Evolutionary conservation across 1,140 invertebrate species (phyloP).

Genomic region (Euura saliciscinereae): DNA sequence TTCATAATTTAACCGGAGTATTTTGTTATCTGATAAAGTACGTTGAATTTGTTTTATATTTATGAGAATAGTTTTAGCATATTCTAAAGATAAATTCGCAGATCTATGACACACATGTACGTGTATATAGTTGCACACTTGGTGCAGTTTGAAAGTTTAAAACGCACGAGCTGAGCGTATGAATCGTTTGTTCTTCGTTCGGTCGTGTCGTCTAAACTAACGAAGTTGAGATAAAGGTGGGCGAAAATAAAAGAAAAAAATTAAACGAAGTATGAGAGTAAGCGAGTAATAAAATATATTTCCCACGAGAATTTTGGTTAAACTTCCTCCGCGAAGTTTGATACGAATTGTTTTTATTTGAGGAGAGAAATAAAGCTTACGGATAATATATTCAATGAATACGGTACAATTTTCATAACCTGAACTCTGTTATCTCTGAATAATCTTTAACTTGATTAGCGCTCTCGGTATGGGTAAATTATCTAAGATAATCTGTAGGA

Average conservation of each 20-base stretch:
- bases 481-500: background rate
- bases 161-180: background rate
- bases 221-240: too few species aligned
- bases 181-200: too few species aligned
- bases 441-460: background rate
- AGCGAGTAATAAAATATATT: background rate
- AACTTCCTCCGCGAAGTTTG: background rate
- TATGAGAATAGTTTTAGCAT: conserved; percentile 53
- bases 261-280: background rate
- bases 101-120: too few species aligned
- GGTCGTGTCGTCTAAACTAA: too few species aligned
- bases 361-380: conserved; percentile 4
- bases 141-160: background rate
- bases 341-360: background rate
- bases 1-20: conserved; percentile 1
- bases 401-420: background rate
- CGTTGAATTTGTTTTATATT: conserved; percentile 48
- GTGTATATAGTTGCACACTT: background rate
- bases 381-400: background rate
- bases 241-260: too few species aligned
- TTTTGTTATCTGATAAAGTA: conserved; percentile 42
- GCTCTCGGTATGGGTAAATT: background rate
- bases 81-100: conserved; percentile 52
- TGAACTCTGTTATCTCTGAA: background rate
- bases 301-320: background rate